Base-by-base conservation (phyloP, 2,888 invertebrate species). In the Eremobia ochroleuca region DNA sequence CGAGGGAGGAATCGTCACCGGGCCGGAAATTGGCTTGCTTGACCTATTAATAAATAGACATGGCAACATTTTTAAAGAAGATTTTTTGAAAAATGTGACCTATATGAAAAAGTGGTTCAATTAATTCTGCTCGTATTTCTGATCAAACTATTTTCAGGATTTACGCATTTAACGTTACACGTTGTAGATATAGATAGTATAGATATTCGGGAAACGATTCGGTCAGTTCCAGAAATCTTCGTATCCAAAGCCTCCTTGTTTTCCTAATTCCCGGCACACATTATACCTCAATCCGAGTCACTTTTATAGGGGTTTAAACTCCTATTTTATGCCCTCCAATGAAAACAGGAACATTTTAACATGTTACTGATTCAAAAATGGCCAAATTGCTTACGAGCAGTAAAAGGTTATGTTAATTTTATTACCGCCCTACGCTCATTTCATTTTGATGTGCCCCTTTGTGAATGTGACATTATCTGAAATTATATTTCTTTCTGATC, bases 371-470 rank as follows among this genome's bases (percentile, higher is more conserved):
- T 81, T 84, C 87, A 86, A 88, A 91, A 90, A 91, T 90, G 89
- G 88, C 88, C 80, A 89, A 92, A 93, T 92, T 91, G 89, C 90
- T 90, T 88, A 88, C 90, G 88, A 85, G 83, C 85, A 86, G 87
- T 90, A 89, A 93, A 91, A 90, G 82, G 88, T 89, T 88, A 91
- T 90, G 92, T 88, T 92, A 88, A 92, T 93, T 92, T 93, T 91
- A 93, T 91, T 88, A 86, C 88, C 76, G 65, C 74, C 85, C 79
- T 86, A 84, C 76, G 75, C 81, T 80, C 73, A 83, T 79, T 83
- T 78, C 71, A 82, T 85, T 81, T 86, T 87, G 81, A 82, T 87
- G 81, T 72, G 71, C 75, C 64, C 61, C 66, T 77, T 61, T 81
- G 69, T 65, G 70, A 78, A 82, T 81, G 69, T 79, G 82, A 80